These are phyloP conservation scores for Acanthosoma haemorrhoidale DNA, from an alignment of 2,888 invertebrate species.

Conservation along the genomic window DNA sequence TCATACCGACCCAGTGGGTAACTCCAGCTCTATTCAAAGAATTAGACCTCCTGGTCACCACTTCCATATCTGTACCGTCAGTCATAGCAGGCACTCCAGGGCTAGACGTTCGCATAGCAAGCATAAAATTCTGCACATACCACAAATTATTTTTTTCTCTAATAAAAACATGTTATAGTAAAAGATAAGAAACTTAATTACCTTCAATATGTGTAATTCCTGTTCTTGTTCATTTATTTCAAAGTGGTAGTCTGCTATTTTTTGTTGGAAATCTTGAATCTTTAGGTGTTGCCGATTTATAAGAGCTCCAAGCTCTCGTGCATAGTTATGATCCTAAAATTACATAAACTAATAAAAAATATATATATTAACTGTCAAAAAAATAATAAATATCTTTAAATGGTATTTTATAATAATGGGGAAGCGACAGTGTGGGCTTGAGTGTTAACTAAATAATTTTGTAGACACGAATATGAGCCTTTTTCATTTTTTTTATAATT, in stretches of 20 bases:
- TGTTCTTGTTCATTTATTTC: constrained; percentile 84
- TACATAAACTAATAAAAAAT: constrained; percentile 18
- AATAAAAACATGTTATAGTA: neutral
- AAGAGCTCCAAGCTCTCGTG: constrained; percentile 75
- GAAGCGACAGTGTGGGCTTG: too few relatives aligned
- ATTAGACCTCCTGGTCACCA: too few relatives aligned
- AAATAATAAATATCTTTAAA: neutral
- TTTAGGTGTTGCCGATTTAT: constrained; percentile 83
- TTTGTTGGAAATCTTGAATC: constrained; percentile 78
- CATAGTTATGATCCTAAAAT: constrained; percentile 79
- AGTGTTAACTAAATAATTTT: too few relatives aligned
- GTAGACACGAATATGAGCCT: too few relatives aligned
- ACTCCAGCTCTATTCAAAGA: too few relatives aligned
- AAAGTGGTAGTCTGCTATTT: constrained; percentile 77
- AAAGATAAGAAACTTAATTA: constrained; percentile 45
- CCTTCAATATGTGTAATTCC: constrained; percentile 81
- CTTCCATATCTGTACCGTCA: too few relatives aligned
- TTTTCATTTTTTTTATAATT: too few relatives aligned
- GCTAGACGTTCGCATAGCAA: constrained; percentile 86
- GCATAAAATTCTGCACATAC: constrained; percentile 70
- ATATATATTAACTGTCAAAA: neutral
- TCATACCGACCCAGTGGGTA: too few relatives aligned
- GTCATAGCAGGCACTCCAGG: constrained; percentile 81
- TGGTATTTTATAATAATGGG: too few relatives aligned
- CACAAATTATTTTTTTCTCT: constrained; percentile 38